Conservation (phyloP, 1,140 invertebrate genomes). For the Drosophila athabasca region DNA sequence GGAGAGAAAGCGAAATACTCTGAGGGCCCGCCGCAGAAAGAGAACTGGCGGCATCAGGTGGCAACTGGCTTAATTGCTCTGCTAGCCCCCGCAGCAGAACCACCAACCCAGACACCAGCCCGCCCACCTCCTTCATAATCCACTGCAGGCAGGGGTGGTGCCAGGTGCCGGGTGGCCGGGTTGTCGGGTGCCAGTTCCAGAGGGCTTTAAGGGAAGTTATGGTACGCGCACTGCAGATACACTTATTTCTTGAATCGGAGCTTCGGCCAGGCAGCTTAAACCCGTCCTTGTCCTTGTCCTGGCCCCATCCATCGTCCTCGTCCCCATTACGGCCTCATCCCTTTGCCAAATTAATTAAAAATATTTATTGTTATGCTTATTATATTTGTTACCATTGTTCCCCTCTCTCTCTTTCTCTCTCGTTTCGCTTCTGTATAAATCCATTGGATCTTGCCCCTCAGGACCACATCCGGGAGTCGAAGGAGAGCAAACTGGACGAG, state of each 20-base stretch:
- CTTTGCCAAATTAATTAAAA: conserved; percentile 63
- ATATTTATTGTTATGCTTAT: conserved; percentile 72
- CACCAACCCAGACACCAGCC: neutral
- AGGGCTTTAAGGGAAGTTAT: no score
- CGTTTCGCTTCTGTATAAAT: no score
- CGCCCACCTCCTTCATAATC: conserved; percentile 14
- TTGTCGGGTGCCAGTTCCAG: no score
- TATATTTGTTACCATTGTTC: conserved; percentile 24
- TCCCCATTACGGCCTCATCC: neutral
- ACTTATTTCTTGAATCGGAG: conserved; percentile 9
- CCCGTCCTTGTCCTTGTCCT: neutral
- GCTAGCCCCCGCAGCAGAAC: neutral
- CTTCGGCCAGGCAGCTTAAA: conserved; percentile 4
- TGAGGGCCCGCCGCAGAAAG: neutral
- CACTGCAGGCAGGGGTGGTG: conserved; percentile 17
- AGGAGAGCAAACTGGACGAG: conserved; percentile 89
- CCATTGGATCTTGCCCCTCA: conserved; percentile 76
- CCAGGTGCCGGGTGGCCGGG: no score
- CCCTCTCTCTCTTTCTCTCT: neutral
- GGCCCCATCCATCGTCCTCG: neutral
- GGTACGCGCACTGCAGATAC: conserved; percentile 10
- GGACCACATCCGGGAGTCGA: conserved; percentile 92
- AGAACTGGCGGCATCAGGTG: conserved; percentile 34
- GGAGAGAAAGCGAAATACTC: neutral
- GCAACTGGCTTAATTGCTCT: conserved; percentile 58